These are phyloP conservation scores for Labia minor DNA, from an alignment of 2,888 invertebrate species.

Conservation along the genomic window DNA sequence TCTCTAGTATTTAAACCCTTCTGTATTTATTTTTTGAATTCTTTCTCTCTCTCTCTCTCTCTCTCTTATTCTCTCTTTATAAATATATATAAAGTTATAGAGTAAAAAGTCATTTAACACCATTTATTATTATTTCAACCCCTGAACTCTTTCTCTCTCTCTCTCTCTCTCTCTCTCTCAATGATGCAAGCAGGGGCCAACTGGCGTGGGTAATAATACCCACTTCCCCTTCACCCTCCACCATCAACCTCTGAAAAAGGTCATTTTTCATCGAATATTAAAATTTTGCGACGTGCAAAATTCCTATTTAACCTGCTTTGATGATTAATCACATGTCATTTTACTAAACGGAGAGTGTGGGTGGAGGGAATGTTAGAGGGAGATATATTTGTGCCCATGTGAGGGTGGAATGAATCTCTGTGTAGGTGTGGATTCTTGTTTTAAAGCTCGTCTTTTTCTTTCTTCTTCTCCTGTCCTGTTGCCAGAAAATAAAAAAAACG, in stretches of 20 bases:
- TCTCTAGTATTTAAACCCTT: too few relatives aligned
- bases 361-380: neutral
- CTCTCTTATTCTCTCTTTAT: too few relatives aligned
- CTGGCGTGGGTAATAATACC: neutral
- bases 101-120: slow-evolving; percentile 1
- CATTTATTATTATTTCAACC: slow-evolving; percentile 3
- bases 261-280: slow-evolving; percentile 13
- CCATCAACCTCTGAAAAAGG: neutral
- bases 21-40: too few relatives aligned
- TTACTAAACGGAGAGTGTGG: neutral
- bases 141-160: neutral
- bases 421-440: neutral
- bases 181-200: too few relatives aligned
- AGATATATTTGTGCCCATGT: too few relatives aligned
- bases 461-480: neutral
- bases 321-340: slow-evolving; percentile 13
- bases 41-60: too few relatives aligned
- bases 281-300: slow-evolving; percentile 8
- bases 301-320: slow-evolving; percentile 13
- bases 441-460: slow-evolving; percentile 4
- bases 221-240: too few relatives aligned
- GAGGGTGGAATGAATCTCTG: neutral
- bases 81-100: neutral
- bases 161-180: too few relatives aligned
- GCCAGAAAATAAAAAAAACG: neutral